Base-by-base conservation (phyloP, 2,113 vertebrate genomes). In the Vireo altiloquus region DNA sequence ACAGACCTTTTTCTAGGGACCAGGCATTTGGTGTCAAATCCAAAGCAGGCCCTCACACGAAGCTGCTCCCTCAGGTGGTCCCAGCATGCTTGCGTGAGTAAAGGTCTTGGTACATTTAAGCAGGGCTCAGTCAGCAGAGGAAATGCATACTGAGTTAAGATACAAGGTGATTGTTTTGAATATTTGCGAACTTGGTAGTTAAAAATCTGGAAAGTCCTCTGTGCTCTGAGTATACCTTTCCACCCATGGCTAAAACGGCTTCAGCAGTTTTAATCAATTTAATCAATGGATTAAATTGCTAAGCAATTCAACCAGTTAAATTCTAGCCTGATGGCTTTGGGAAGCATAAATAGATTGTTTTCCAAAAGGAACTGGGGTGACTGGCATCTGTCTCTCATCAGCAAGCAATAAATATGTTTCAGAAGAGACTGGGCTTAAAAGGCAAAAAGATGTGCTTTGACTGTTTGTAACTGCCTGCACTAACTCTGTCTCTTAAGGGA, bases 161-260 rank as follows among this genome's bases (percentile, higher is more conserved):
- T 81, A 30, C 0, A 0, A 11, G 30, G 7, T 31, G 16, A 52
- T 40, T 54, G 2, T 65, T 77, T 22, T 60, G 30, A 50, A 12
- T 65, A 37, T 64, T 72, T 85, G 37, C 65, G n/a, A 82, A 75
- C 24, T 17, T 27, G 11, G 18, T 63, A 35, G 44, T 31, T 54
- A 60, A 74, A 50, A 64, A 46, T 37, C 47, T 66, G 33, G 22
- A 31, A 79, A 66, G 19, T 17, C 22, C 4, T 57, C 65, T 53
- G 13, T 11, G 4, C 14, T 74, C 31, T 39, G 47, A 54, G 27
- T 7, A 5, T 4, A 52, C 8, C 39, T 57, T 53, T 35, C 72
- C 42, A 70, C 18, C 33, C 59, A 28, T 7, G 49, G 49, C 37
- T 78, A 47, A 39, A 59, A 23, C 10, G 81, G 23, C 31, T 82